phyloP scores from a whole-genome alignment of 2,797 vertebrate species.

The Anguilla megastoma region DNA sequence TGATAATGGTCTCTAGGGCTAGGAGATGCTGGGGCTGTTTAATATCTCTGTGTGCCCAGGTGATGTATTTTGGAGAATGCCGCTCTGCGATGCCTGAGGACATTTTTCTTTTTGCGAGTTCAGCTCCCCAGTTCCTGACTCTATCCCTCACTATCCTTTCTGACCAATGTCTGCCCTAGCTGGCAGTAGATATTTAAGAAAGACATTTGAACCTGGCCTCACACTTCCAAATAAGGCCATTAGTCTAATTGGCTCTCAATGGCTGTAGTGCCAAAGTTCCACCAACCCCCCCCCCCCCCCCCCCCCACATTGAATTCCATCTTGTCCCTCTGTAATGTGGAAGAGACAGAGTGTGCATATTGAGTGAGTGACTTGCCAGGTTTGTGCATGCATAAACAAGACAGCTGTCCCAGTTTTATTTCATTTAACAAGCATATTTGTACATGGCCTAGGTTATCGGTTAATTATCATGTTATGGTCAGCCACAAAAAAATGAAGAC shows the following conservation, averaged over 20 bases:
- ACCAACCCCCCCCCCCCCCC: too few relatives aligned
- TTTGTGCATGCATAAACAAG: not conserved
- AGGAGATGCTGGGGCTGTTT: conserved; percentile 56
- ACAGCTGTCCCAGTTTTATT: not conserved
- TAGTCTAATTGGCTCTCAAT: conserved; percentile 54
- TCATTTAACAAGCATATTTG: not conserved
- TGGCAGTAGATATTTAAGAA: conserved; percentile 63
- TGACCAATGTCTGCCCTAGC: conserved; percentile 49
- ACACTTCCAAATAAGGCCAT: conserved; percentile 50
- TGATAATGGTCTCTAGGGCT: conserved; percentile 64
- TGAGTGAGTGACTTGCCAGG: not conserved
- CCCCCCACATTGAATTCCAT: not conserved
- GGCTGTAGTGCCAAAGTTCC: not conserved
- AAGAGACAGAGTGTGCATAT: conserved; percentile 2
- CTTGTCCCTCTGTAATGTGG: not conserved
- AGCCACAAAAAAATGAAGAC: not conserved
- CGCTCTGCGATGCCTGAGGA: conserved; percentile 60
- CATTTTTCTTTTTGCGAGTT: conserved; percentile 58
- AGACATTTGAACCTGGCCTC: conserved; percentile 57
- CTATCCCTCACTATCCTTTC: conserved; percentile 41
- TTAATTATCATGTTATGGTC: not conserved
- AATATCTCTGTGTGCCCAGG: conserved; percentile 56
- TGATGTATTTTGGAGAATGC: conserved; percentile 52
- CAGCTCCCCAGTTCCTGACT: conserved; percentile 56
- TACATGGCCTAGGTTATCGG: not conserved